Conservation (phyloP, 2,113 vertebrate species). For the Eulemur macaco region DNA sequence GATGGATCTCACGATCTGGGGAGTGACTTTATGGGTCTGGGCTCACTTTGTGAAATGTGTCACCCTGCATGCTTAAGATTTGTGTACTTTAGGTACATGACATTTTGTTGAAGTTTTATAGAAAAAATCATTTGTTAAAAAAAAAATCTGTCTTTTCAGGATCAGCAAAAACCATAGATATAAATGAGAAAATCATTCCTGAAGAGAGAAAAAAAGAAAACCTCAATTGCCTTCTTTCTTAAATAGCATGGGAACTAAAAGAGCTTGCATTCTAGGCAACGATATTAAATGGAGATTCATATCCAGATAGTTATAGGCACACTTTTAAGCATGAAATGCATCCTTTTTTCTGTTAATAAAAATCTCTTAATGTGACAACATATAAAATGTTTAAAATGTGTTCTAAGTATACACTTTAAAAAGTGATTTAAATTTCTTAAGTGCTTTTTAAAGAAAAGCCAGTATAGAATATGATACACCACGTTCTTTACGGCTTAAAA, state of each 20-base stretch:
- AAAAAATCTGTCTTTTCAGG: not conserved
- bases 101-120: not conserved
- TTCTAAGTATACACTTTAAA: not conserved
- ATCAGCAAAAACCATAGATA: not conserved
- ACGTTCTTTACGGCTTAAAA: not conserved
- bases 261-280: too few species aligned
- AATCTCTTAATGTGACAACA: not conserved
- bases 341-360: constrained; percentile 1
- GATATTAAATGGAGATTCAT: not conserved
- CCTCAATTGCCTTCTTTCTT: not conserved
- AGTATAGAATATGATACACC: not conserved
- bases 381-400: not conserved
- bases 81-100: not conserved
- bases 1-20: rapidly evolving
- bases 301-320: not conserved
- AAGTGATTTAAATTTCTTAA: not conserved
- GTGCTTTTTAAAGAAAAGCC: not conserved
- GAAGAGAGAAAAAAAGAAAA: not conserved
- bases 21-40: not conserved
- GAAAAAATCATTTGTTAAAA: not conserved
- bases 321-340: not conserved
- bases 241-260: not conserved
- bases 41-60: not conserved
- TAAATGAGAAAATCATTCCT: not conserved
- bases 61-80: not conserved